Conservation (phyloP, 1,140 invertebrate species). For the Diabrotica undecimpunctata region DNA sequence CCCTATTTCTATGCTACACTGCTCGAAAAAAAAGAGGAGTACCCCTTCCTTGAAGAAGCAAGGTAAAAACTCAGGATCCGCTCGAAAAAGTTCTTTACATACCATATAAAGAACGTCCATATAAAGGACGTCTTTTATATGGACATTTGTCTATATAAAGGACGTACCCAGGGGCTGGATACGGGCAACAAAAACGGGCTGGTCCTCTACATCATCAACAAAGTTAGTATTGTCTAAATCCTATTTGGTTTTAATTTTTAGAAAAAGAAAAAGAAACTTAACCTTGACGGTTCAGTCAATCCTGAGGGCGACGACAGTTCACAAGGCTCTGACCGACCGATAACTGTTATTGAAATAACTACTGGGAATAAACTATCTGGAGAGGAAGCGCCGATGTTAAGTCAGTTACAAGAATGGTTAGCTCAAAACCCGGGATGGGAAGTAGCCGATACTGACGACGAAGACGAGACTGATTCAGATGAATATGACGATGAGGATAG, state of each 20-base stretch:
- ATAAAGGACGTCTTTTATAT: too few relatives aligned
- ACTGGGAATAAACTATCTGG: constrained; percentile 82
- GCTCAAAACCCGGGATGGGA: constrained; percentile 87
- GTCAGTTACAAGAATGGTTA: constrained; percentile 81
- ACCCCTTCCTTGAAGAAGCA: too few relatives aligned
- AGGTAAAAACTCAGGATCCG: too few relatives aligned
- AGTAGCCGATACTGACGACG: constrained; percentile 65
- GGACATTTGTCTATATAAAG: too few relatives aligned
- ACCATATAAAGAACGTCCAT: too few relatives aligned
- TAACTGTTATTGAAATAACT: constrained; percentile 80
- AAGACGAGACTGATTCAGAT: constrained; percentile 44
- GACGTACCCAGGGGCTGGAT: too few relatives aligned
- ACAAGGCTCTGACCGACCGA: constrained; percentile 25
- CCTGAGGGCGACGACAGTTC: constrained; percentile 26
- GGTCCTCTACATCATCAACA: too few relatives aligned
- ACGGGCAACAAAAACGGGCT: too few relatives aligned
- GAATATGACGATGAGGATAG: constrained; percentile 54
- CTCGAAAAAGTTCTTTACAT: too few relatives aligned
- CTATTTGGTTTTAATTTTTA: background rate
- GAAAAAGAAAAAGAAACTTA: constrained; percentile 7
- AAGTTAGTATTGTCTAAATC: too few relatives aligned
- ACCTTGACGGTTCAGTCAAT: constrained; percentile 1
- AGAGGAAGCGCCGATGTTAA: constrained; percentile 86
- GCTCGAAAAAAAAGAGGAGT: too few relatives aligned
- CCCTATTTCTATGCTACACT: too few relatives aligned